Base-by-base conservation (phyloP, 2,113 vertebrate genomes). In the Leuciscus idus region DNA sequence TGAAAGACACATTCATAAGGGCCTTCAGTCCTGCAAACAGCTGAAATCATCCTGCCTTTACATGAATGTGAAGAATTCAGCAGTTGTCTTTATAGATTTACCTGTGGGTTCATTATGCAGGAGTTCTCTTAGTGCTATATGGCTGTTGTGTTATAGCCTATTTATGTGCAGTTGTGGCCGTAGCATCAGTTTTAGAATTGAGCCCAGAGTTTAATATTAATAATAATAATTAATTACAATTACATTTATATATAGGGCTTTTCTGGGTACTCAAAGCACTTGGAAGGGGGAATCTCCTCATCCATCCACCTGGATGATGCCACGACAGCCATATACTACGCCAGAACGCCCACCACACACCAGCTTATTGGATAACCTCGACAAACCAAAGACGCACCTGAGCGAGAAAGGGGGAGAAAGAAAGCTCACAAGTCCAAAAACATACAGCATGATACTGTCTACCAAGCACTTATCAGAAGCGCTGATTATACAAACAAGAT, bases 401-500 rank as follows among this genome's bases (percentile, higher is more conserved):
- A 81, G 77, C 62, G 77, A 50, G 52, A 84, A 48, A 26, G 48
- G n/a, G 6, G 52, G 50, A 43, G 68, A 73, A 2, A 64, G 74
- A 75, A 78, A 84, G 80, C 73, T 43, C 70, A 74, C 74, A 61
- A 64, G 66, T 59, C 84, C 17, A 46, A 73, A 84, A 80, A 78
- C n/a, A 33, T 33, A 80, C 85, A 90, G 87, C 84, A 77, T 21
- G 82, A 86, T 57, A 46, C 52, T 43, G 64, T 85, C 83, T 83
- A 33, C 66, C 85, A 64, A 81, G 79, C 83, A 26, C 26, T 26
- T 26, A 26, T 26, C 26, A 26, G 26, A 26, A 26, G 26, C 86
- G 76, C 68, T 84, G 86, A 89, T 86, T 89, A 85, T 84, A 87
- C 46, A 46, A 77, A 52, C 33, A 33, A 33, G 70, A 46, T 13